phyloP scores from a whole-genome alignment of 92 coral and sea anemone species.

The Hydrozoanthus gracilis region DNA sequence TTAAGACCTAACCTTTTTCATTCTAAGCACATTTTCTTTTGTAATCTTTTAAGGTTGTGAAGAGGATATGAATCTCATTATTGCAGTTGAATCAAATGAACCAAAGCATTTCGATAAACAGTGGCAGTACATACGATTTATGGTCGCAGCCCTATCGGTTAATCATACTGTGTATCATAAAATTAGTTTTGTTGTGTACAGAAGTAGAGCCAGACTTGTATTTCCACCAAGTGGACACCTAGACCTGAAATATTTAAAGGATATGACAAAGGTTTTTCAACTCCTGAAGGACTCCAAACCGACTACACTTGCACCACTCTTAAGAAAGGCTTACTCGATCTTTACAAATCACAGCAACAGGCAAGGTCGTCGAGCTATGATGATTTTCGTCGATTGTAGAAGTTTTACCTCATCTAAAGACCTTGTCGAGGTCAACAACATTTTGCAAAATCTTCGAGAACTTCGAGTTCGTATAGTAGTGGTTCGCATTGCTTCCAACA shows the following conservation, averaged over 20 bases:
- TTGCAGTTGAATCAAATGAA: not conserved
- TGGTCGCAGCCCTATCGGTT: not conserved
- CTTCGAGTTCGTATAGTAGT: constrained; percentile 21
- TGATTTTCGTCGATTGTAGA: not conserved
- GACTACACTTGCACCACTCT: not conserved
- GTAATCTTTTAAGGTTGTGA: constrained; percentile 16
- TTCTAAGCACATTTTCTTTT: not conserved
- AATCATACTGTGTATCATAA: not conserved
- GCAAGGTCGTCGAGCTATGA: not conserved
- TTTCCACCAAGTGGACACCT: not conserved
- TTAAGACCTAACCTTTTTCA: not conserved
- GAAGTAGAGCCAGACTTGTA: not conserved
- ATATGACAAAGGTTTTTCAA: not conserved
- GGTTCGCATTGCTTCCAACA: not conserved
- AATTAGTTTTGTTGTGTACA: not conserved
- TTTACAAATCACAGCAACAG: not conserved
- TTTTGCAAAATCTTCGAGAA: not conserved
- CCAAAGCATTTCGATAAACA: not conserved
- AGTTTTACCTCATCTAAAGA: not conserved
- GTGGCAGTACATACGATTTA: not conserved
- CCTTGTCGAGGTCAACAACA: not conserved
- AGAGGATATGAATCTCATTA: constrained; percentile 5
- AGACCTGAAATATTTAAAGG: not conserved
- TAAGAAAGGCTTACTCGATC: not conserved
- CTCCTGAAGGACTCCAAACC: not conserved